Percentiles rank a stretch among this genome's conserved stretches.
These are phyloP conservation scores for Idaea aversata DNA, from an alignment of 2,888 invertebrate species.

Conservation along the genomic window DNA sequence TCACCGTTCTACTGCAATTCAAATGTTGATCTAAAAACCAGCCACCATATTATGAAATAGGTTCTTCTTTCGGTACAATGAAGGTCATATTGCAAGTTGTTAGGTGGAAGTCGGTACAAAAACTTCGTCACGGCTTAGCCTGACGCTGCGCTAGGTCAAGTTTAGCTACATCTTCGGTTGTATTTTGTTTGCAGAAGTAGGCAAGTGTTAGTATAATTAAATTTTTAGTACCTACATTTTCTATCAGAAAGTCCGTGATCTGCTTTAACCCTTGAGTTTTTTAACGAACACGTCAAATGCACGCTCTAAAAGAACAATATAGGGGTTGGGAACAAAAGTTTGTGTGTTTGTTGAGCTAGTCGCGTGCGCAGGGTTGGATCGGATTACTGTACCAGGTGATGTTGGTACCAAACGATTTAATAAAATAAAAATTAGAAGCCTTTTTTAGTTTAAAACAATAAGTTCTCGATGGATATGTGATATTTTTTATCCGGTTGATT, in stretches of 20 bases:
- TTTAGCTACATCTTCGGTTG: no score
- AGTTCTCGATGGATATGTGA: neutral
- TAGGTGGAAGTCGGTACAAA: no score
- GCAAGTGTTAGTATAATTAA: no score
- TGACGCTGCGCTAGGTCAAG: no score
- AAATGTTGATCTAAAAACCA: no score
- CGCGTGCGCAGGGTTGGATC: conserved; percentile 29
- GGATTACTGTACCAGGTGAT: neutral
- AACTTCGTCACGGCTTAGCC: no score
- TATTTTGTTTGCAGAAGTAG: no score
- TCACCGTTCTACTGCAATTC: no score
- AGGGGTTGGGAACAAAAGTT: conserved; percentile 38
- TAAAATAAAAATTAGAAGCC: neutral
- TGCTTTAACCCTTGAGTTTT: neutral
- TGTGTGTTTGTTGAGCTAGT: neutral
- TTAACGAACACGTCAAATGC: conserved; percentile 41
- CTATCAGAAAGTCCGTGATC: neutral
- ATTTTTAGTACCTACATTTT: no score
- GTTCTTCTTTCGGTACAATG: no score
- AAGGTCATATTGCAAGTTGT: no score
- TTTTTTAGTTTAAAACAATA: neutral
- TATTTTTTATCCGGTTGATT: neutral
- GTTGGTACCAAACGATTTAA: neutral
- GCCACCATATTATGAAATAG: no score
- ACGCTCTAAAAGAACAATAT: conserved; percentile 41